Evolutionary conservation across 35 echinoderm and acorn worm species (phyloP), one percentile per base, ranked within the genome.

Genomic region (Nesometra sesokonis): DNA sequence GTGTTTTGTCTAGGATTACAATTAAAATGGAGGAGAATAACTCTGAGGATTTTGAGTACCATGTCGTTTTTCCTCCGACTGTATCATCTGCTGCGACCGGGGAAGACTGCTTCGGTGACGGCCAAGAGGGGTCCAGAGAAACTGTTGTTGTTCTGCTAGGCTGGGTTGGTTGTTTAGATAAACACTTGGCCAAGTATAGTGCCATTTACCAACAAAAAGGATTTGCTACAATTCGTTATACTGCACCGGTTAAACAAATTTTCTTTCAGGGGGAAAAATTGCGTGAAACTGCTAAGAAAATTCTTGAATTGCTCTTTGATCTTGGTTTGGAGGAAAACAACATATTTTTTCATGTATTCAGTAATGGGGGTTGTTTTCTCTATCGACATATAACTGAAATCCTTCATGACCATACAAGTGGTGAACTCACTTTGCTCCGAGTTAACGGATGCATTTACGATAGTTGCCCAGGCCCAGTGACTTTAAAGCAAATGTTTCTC

Each of bases 181-280:
- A 88, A 46, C 92, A 99, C 78, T 79, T 99, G 31, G 82, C 92
- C 17, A 94, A 97, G 40, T 99, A 94, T 80, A 92, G 92, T 52
- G 90, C 92, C n/a, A 94, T 99, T 78, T 94, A 99, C 46, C 92
- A 99, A 39, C 93, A 93, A 27, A 85, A 94, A 38, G 90, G 92
- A 27, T 90, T 78, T 80, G 89, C 89, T 39, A 99, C 96, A 0
- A 93, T 99, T 31, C 87, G 96, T 32, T 99, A 99, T 39, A 99
- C 84, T 0, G 84, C 86, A 5, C 92, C 92, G 23, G 78, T 36
- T 0, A 78, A 89, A 36, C 83, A 90, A 29, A 11, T 87, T 29
- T 92, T 89, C 31, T 30, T 13, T 11, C 80, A 81, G n/a, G 78
- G 84, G 32, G 47, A 79, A 77, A 87, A 85, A 35, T 15, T 88